Evolutionary conservation across 2,888 invertebrate genomes (phyloP), one percentile per base, ranked within the genome.

Genomic region (Dichetophora obliterata): DNA sequence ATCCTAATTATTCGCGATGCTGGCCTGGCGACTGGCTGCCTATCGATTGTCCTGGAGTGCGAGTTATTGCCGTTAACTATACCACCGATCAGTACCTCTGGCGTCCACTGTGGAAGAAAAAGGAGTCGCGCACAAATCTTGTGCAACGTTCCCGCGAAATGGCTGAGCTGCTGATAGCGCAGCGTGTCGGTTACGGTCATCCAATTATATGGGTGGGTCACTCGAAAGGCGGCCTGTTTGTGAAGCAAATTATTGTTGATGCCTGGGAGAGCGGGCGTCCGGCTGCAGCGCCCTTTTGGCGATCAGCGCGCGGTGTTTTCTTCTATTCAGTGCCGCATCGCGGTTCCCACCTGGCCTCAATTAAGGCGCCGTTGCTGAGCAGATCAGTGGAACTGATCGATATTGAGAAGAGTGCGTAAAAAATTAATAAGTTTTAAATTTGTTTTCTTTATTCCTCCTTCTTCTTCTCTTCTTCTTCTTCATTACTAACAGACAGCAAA

Each of bases 1-100:
- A 86, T 78, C 86, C 89, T 4, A 91, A 91, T 74, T 93, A 92
- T 83, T 92, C 93, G 0, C 87, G 89, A 14, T 96, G 96, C 84
- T 96, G 96, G 96, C 96, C 96, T 0, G 91, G 92, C 78, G 96
- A 97, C 86, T 97, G 97, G 97, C 88, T 97, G 31, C 93, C 94
- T 0, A 86, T 91, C 54, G 96, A 97, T 85, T 93, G 93, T 84
- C 94, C 95, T 0, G 92, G 93, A 0, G 93, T 94, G 0, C 91
- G 97, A 61, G 92, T 97, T 0, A 92, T 97, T 31, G 94, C 95
- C 3, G 90, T 97, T 0, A 95, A 95, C 85, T 96, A 96, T 84
- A 94, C 95, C 0, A 95, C 96, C 2, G 94, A 94, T 83, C 93
- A 93, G 0, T 92, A 93, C 84, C 89, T 95, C 27, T 95, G 95